phyloP scores from a whole-genome alignment of 2,888 invertebrate genomes.

The Drosophila anceps region DNA sequence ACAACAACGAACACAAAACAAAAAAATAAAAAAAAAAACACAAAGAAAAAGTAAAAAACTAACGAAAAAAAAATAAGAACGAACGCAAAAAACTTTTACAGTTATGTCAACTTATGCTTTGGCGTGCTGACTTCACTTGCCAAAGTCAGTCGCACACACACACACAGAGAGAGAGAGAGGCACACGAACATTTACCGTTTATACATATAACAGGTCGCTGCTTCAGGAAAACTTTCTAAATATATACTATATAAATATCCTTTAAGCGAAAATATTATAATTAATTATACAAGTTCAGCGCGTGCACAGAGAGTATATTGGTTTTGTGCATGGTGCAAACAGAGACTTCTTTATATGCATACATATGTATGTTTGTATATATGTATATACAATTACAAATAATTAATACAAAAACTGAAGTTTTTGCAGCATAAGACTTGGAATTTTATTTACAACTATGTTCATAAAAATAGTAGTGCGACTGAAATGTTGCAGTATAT shows the following conservation, averaged over 20 bases:
- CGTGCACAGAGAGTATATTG: neutral
- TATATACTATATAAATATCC: constrained; percentile 8
- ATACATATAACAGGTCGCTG: neutral
- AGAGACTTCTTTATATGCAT: neutral
- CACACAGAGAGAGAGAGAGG: neutral
- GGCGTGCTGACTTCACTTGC: constrained; percentile 12
- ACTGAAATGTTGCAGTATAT: too few relatives aligned
- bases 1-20: constrained; percentile 20
- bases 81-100: constrained; percentile 29
- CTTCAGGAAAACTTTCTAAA: constrained; percentile 7
- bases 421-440: too few relatives aligned
- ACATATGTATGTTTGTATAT: too few relatives aligned
- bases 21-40: neutral
- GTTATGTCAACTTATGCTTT: constrained; percentile 42
- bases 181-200: constrained; percentile 4
- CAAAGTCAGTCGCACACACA: constrained; percentile 26
- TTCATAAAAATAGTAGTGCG: too few relatives aligned
- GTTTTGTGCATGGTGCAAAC: neutral
- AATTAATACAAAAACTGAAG: too few relatives aligned
- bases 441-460: too few relatives aligned
- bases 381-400: too few relatives aligned
- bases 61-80: constrained; percentile 8
- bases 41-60: constrained; percentile 7
- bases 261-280: neutral
- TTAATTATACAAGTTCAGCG: neutral